These are phyloP conservation scores for Molothrus ater DNA, from an alignment of 2,797 vertebrate species.

Conservation along the genomic window DNA sequence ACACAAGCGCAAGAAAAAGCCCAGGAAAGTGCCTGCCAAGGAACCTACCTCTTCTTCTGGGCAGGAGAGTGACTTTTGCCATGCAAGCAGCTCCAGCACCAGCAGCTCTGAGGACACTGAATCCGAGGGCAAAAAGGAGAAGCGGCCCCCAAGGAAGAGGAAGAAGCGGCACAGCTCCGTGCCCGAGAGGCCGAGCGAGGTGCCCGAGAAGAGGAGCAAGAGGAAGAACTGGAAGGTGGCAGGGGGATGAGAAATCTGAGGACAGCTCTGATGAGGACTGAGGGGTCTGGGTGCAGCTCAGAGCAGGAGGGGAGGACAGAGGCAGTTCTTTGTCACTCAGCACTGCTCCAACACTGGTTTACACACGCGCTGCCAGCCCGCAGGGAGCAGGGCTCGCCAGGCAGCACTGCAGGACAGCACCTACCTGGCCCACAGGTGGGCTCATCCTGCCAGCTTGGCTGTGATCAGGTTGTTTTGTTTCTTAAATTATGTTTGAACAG, in stretches of 20 bases:
- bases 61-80: constrained; percentile 77
- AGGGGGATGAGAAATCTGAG: constrained; percentile 81
- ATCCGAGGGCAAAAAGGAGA: constrained; percentile 67
- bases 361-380: not conserved
- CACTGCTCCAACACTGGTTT: not conserved
- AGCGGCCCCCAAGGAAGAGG: constrained; percentile 64
- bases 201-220: constrained; percentile 80
- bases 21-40: constrained; percentile 75
- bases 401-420: not conserved
- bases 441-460: not conserved
- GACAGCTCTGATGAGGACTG: constrained; percentile 84
- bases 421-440: not conserved
- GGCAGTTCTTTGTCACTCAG: not conserved
- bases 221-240: constrained; percentile 91
- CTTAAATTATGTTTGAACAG: not conserved
- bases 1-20: constrained; percentile 76
- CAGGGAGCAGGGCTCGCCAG: not conserved
- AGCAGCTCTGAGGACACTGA: constrained; percentile 78
- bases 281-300: not conserved
- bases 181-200: constrained; percentile 51
- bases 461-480: not conserved
- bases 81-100: constrained; percentile 70
- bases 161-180: constrained; percentile 48
- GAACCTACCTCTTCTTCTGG: constrained; percentile 72
- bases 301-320: not conserved